Base-by-base conservation (phyloP, 2,888 invertebrate genomes). In the Ganaspis brasiliensis region DNA sequence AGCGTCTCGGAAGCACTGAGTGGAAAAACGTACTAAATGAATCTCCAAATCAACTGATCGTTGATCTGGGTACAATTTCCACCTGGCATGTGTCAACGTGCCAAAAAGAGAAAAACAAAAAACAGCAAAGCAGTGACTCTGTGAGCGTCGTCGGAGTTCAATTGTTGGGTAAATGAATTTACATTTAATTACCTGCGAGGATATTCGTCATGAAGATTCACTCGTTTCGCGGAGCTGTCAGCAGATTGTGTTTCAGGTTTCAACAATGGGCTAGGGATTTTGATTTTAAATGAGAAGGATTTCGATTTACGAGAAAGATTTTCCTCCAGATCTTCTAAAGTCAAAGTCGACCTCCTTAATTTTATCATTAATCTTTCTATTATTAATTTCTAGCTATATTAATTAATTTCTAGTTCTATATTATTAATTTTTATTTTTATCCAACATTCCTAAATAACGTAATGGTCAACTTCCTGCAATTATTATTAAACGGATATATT, bases 1-100 rank as follows among this genome's bases (percentile, higher is more conserved):
- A 88, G 88, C 61, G 86, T 89, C 77, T 84, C 91, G n/a, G 91
- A 91, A 73, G 86, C 87, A 24, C 82, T 90, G 55, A 89, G 87
- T 79, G 89, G 87, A 76, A 89, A 90, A 72, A 89, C 87, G 37
- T 87, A 90, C 83, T 91, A 88, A 89, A 83, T 84, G n/a, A 31
- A 8, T 49, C 16, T 40, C 3, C 6, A 26, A 49, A n/a, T 49
- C 45, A 67, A 67, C 21, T n/a, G 49, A 19, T 24, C 3, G 40
- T 26, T 40, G 59, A 40, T 37, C 37, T 31, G 21, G 10, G 5
- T 61, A 49, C 12, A 31, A 16, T 45, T 73, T 63, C n/a, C n/a
- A 14, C 49, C 16, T 45, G 35, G 16, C 52, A 31, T 77, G 19
- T 4, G 57, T 21, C 72, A 76, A 45, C 9, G 40, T 67, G 45